phyloP scores from a whole-genome alignment of 2,888 invertebrate species.

The Pristionchus exspectatus region DNA sequence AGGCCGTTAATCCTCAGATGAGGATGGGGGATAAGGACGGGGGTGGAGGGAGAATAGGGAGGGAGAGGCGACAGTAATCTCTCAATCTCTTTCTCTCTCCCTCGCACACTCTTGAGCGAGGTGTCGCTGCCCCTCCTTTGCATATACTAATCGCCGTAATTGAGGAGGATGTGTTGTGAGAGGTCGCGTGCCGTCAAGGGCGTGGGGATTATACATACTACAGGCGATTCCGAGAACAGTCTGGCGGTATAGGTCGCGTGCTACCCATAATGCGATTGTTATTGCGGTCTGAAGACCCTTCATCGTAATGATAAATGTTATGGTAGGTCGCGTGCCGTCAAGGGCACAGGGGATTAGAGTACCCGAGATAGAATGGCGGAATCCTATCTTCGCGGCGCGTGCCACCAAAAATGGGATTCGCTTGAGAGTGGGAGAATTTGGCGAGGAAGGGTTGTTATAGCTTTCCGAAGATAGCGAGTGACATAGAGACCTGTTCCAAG shows the following conservation, averaged over 20 bases:
- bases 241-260: too few species aligned
- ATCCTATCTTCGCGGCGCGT: background rate
- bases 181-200: slow-evolving; percentile 31
- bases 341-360: background rate
- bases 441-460: too few species aligned
- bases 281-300: too few species aligned
- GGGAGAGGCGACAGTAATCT: background rate
- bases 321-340: background rate
- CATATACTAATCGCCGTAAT: slow-evolving; percentile 24
- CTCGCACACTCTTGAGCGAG: background rate
- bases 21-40: background rate
- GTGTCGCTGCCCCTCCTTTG: slow-evolving; percentile 12
- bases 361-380: background rate
- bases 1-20: background rate
- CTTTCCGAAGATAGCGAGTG: too few species aligned
- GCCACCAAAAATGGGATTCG: too few species aligned
- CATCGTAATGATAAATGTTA: background rate
- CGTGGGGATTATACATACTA: background rate
- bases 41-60: background rate
- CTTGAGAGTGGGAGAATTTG: too few species aligned
- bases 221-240: too few species aligned
- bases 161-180: slow-evolving; percentile 10
- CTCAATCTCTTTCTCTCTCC: background rate
- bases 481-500: too few species aligned
- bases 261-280: too few species aligned